Percentiles rank a stretch among this genome's conserved stretches.
These are phyloP conservation scores for Pissodes strobi DNA, from an alignment of 1,140 invertebrate genomes.

Conservation along the genomic window DNA sequence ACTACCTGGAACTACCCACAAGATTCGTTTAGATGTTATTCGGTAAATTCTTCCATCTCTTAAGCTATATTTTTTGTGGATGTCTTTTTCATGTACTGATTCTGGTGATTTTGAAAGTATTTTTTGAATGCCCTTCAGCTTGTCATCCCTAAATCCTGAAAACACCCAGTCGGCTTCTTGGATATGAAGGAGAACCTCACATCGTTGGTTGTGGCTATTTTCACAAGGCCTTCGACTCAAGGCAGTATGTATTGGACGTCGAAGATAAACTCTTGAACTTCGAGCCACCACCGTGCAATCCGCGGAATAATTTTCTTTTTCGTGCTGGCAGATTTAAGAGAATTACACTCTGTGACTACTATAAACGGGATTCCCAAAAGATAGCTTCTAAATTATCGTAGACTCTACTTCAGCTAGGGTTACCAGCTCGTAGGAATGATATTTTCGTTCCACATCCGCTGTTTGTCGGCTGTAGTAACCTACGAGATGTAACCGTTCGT, in stretches of 20 bases:
- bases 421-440: constrained; percentile 51
- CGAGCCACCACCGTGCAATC: constrained; percentile 47
- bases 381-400: constrained; percentile 37
- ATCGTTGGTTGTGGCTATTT: neutral
- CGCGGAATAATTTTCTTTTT: constrained; percentile 44
- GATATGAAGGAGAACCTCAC: constrained; percentile 5
- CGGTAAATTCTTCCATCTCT: too few species aligned
- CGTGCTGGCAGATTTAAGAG: constrained; percentile 29
- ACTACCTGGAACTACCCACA: too few species aligned
- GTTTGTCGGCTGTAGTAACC: constrained; percentile 27
- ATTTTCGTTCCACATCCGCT: constrained; percentile 36
- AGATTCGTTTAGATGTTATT: constrained; percentile 38
- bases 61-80: too few species aligned
- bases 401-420: constrained; percentile 42
- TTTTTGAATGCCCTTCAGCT: constrained; percentile 18
- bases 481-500: constrained; percentile 30
- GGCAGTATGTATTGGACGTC: constrained; percentile 42
- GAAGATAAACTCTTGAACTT: constrained; percentile 45
- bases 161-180: constrained; percentile 33
- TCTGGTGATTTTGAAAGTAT: constrained; percentile 29
- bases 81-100: constrained; percentile 30
- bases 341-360: constrained; percentile 49
- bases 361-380: too few species aligned
- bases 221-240: constrained; percentile 41
- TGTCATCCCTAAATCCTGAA: constrained; percentile 24